These are phyloP conservation scores for Phalacrocorax pelagicus DNA, from an alignment of 2,113 vertebrate species.

Conservation along the genomic window DNA sequence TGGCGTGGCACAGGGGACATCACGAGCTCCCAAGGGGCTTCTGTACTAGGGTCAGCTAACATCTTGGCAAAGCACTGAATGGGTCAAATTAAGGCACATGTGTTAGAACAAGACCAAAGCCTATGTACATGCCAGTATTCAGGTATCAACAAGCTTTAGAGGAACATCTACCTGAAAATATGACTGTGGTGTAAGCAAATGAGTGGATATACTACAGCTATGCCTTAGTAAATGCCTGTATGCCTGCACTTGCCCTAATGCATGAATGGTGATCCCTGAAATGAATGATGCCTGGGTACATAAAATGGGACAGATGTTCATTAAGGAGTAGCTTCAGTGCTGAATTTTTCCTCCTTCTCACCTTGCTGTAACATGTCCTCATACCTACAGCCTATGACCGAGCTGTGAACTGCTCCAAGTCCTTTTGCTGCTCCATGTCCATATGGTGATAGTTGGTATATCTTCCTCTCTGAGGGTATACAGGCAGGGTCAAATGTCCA, in stretches of 20 bases:
- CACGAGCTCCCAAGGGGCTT: neutral
- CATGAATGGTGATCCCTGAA: neutral
- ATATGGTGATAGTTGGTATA: accelerated
- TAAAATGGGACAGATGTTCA: neutral
- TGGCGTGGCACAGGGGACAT: neutral
- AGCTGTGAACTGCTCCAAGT: neutral
- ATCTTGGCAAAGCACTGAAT: neutral
- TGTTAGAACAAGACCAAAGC: neutral
- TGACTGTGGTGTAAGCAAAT: neutral
- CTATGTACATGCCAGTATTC: neutral
- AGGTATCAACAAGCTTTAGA: neutral
- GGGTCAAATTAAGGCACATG: neutral
- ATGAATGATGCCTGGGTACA: neutral
- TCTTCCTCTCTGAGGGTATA: neutral
- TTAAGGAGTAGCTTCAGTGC: neutral
- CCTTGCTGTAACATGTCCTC: accelerated
- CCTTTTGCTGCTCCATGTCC: neutral
- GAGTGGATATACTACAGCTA: neutral
- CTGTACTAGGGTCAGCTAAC: neutral
- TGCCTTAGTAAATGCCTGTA: neutral
- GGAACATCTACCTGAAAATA: neutral
- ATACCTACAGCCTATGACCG: neutral
- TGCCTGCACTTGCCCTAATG: neutral
- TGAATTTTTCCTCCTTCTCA: neutral
- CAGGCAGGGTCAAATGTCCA: neutral